A percentile compares a stretch with the other conserved stretches of the same genome.
phyloP scores from a whole-genome alignment of 1,140 invertebrate genomes.

The Theocolax elegans region DNA sequence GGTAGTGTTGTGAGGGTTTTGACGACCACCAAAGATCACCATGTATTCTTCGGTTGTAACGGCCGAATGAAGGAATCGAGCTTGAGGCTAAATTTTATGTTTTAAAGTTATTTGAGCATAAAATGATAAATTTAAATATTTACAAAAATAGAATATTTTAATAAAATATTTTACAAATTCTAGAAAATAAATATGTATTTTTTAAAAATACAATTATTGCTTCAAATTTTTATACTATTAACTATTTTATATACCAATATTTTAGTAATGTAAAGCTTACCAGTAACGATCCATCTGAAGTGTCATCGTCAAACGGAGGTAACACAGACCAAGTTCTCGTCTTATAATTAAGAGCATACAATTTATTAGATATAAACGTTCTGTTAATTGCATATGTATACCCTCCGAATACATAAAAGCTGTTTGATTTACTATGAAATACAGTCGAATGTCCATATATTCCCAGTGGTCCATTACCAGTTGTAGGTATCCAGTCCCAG shows the following conservation, averaged over 20 bases:
- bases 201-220: neutral
- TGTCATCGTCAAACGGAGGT: conserved; percentile 76
- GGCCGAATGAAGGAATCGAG: conserved; percentile 88
- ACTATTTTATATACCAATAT: neutral
- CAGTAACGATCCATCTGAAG: conserved; percentile 55
- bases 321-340: conserved; percentile 82
- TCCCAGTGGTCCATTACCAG: conserved; percentile 81
- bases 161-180: neutral
- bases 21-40: conserved; percentile 88
- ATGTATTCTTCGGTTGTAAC: conserved; percentile 89
- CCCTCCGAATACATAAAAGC: conserved; percentile 92
- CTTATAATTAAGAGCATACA: conserved; percentile 83
- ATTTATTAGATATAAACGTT: conserved; percentile 77
- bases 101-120: conserved; percentile 3
- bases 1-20: conserved; percentile 76
- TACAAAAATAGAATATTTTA: neutral
- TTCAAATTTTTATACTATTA: too few species aligned
- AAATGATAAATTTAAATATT: neutral
- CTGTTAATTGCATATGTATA: conserved; percentile 80
- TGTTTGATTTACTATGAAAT: conserved; percentile 82
- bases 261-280: neutral
- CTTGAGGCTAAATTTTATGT: conserved; percentile 70
- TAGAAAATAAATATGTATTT: neutral
- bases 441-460: conserved; percentile 92
- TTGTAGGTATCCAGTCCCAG: conserved; percentile 76